These are phyloP conservation scores for Coenobita brevimanus DNA, from an alignment of 1,140 invertebrate species.

Conservation along the genomic window DNA sequence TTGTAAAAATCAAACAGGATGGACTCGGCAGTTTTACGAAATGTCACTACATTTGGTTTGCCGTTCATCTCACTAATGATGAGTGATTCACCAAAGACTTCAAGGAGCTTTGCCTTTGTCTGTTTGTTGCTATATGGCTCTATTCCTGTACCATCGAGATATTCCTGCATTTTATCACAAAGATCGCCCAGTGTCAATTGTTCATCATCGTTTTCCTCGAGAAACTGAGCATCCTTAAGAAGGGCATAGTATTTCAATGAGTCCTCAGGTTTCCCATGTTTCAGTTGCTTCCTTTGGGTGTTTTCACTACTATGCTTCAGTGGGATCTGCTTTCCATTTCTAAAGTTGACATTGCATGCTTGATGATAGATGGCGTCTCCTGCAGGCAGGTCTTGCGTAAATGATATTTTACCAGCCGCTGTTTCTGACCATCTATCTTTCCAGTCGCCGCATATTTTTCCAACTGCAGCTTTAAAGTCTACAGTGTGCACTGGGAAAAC, in stretches of 20 bases:
- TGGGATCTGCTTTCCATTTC: slow-evolving; percentile 33
- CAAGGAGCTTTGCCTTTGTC: slow-evolving; percentile 15
- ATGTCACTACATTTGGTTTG: slow-evolving; percentile 41
- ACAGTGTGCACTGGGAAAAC: slow-evolving; percentile 9
- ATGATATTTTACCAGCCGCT: slow-evolving; percentile 21
- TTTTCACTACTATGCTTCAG: slow-evolving; percentile 13
- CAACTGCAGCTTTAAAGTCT: slow-evolving; percentile 26
- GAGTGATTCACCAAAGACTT: slow-evolving; percentile 18
- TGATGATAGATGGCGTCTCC: slow-evolving; percentile 36
- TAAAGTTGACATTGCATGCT: slow-evolving; percentile 37
- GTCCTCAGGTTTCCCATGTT: slow-evolving; percentile 12
- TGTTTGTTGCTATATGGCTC: slow-evolving; percentile 10
- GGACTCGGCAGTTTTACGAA: slow-evolving; percentile 25
- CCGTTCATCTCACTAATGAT: slow-evolving; percentile 26
- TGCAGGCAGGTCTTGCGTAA: slow-evolving; percentile 24
- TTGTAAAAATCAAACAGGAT: slow-evolving; percentile 26
- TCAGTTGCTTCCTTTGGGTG: slow-evolving; percentile 27
- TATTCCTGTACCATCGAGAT: slow-evolving; percentile 24
- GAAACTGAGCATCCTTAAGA: slow-evolving; percentile 17
- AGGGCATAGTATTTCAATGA: slow-evolving; percentile 37
- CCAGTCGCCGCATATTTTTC: slow-evolving; percentile 19
- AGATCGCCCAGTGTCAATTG: slow-evolving; percentile 20
- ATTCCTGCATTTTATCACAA: slow-evolving; percentile 31
- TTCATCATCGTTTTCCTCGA: slow-evolving; percentile 21
- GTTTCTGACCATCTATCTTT: slow-evolving; percentile 28